Percentiles rank a stretch among this genome's conserved stretches.
These are phyloP conservation scores for Syngnathus floridae DNA, from an alignment of 2,113 vertebrate species.

Conservation along the genomic window DNA sequence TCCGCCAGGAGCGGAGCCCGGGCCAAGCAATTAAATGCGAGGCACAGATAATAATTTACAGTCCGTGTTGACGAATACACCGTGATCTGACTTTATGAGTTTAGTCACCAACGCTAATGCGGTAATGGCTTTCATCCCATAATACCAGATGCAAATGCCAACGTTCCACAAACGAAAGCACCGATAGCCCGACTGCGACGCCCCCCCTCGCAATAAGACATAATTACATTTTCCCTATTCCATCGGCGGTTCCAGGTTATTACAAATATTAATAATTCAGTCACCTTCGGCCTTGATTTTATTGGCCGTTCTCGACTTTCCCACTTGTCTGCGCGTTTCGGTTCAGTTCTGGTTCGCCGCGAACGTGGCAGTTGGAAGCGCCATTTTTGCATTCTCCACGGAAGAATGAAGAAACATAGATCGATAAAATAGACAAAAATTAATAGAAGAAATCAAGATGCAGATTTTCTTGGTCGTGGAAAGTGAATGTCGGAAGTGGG, in stretches of 20 bases:
- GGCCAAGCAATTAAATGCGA: slow-evolving; percentile 15
- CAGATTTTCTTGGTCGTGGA: slow-evolving; percentile 15
- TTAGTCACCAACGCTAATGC: background rate
- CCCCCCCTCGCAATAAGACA: background rate
- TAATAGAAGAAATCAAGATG: background rate
- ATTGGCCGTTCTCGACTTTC: slow-evolving; percentile 31
- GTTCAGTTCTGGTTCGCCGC: background rate
- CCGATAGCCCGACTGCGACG: background rate
- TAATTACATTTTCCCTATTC: background rate
- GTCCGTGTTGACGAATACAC: slow-evolving; percentile 10
- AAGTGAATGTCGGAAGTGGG: background rate
- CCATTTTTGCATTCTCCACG: background rate
- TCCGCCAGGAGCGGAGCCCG: slow-evolving; percentile 6
- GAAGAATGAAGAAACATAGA: no score
- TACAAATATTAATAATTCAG: slow-evolving; percentile 2
- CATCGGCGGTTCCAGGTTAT: background rate
- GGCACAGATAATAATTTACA: slow-evolving; percentile 16
- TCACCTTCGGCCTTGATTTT: slow-evolving; percentile 12
- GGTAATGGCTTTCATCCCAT: background rate
- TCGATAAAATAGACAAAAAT: no score
- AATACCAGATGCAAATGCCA: background rate
- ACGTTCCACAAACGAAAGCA: background rate
- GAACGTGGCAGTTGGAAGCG: background rate
- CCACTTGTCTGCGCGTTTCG: background rate
- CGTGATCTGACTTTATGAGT: slow-evolving; percentile 5